phyloP scores from a whole-genome alignment of 1,140 invertebrate species.

The Spodoptera litura region DNA sequence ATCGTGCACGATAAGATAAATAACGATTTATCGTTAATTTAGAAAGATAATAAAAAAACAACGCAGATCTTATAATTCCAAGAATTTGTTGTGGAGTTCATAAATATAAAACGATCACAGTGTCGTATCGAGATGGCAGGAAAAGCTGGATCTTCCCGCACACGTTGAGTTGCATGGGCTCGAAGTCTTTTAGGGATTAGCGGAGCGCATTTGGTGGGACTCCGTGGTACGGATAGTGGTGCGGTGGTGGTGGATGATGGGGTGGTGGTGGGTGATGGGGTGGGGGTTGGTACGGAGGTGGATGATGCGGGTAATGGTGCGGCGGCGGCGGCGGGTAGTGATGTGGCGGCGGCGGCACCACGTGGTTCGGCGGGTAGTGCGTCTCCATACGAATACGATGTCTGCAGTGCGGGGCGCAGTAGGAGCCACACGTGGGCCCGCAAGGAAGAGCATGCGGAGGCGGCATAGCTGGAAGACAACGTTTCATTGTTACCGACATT shows the following conservation, averaged over 20 bases:
- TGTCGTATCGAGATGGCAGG: no score
- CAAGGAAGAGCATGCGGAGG: conserved; percentile 72
- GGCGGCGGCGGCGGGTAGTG: conserved; percentile 59
- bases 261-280: conserved; percentile 12
- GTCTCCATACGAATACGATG: conserved; percentile 60
- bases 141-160: no score
- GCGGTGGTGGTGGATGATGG: not conserved
- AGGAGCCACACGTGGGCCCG: conserved; percentile 69
- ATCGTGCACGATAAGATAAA: conserved; percentile 13
- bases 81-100: not conserved
- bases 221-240: not conserved
- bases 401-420: conserved; percentile 72
- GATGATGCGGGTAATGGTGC: conserved; percentile 55
- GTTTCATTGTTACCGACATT: not conserved
- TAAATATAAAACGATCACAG: not conserved
- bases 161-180: no score
- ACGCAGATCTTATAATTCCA: conserved; percentile 6
- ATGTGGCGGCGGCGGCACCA: conserved; percentile 64
- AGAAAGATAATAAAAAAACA: no score
- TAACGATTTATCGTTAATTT: not conserved
- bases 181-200: not conserved
- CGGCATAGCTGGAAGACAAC: conserved; percentile 68
- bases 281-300: conserved; percentile 51
- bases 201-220: not conserved
- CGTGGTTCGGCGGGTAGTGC: conserved; percentile 54